phyloP scores from a whole-genome alignment of 1,140 invertebrate genomes.

The Dryas iulia region DNA sequence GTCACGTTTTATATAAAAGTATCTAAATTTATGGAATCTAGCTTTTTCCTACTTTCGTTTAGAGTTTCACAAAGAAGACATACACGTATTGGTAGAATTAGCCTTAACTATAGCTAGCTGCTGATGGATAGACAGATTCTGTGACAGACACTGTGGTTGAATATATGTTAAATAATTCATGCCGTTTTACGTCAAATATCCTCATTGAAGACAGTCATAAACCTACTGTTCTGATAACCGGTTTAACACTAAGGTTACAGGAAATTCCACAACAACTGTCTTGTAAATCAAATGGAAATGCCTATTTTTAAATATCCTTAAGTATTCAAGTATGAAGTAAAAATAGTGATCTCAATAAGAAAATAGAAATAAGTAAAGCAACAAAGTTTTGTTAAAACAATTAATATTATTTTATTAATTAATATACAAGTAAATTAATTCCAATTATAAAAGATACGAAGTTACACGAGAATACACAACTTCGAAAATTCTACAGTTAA shows the following conservation, averaged over 20 bases:
- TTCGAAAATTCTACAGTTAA: not conserved
- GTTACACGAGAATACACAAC: not conserved
- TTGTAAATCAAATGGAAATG: not conserved
- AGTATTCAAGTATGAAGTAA: not conserved
- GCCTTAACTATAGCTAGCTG: too few species aligned
- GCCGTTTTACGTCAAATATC: not conserved
- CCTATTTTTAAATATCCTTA: not conserved
- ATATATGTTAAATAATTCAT: not conserved
- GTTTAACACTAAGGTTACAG: not conserved
- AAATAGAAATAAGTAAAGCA: not conserved
- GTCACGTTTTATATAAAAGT: conserved; percentile 10
- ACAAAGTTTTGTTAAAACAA: not conserved
- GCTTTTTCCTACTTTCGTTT: not conserved
- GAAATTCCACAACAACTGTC: not conserved
- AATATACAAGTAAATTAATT: not conserved
- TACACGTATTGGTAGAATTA: too few species aligned
- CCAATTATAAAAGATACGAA: not conserved
- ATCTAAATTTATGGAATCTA: too few species aligned
- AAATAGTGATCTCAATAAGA: not conserved
- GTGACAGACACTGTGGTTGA: too few species aligned
- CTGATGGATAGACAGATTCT: too few species aligned
- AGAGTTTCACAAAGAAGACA: not conserved
- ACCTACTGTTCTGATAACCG: not conserved
- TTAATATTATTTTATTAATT: not conserved
- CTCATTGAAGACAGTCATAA: not conserved